Evolutionary conservation across 1,140 invertebrate species (phyloP), one percentile per base, ranked within the genome.

Genomic region (Sminthurides bifidus): DNA sequence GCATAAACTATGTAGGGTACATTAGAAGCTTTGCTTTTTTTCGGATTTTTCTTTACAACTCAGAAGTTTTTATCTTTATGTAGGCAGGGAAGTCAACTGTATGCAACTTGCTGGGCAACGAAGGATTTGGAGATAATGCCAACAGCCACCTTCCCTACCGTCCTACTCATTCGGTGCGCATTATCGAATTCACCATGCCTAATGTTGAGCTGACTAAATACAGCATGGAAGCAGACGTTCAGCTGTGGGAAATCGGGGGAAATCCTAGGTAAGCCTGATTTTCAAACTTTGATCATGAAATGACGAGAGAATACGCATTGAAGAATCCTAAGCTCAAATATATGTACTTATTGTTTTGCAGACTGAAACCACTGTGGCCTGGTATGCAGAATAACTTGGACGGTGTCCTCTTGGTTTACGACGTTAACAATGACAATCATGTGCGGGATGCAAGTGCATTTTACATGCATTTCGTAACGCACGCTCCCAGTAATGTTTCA

Each of bases 171-270:
- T 58, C 63, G 6, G 33, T 64, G 2, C 35, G 63, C 17, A 64
- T 64, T 40, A 52, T 64, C 12, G 63, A 64, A 23, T 58, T 59
- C 21, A 40, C 59, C 1, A 8, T 60, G 15, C 44, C 53, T 12
- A 53, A 37, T 41, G 40, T 58, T 17, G 56, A 58, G 0, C n/a
- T 60, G 15, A 52, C 53, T 24, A 64, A 64, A 43, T 55, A 59
- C 26, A 53, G 24, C 4, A 38, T 49, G 30, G 63, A 64, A 21
- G 38, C 56, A 1, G 63, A 64, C n/a, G 21, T 48, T 10, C 59
- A 64, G 52, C 46, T 64, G 3, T 64, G 63, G 63, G 63, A 64
- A 56, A 48, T 64, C 23, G 63, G 63, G 12, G 63, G 63, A 17
- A 58, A 61, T 54, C 63, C 62, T 2, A 51, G 46, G 61, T 63